A percentile compares a stretch with the other conserved stretches of the same genome.
Evolutionary conservation across 2,113 vertebrate genomes (phyloP).

Genomic region (Epinephelus lanceolatus): DNA sequence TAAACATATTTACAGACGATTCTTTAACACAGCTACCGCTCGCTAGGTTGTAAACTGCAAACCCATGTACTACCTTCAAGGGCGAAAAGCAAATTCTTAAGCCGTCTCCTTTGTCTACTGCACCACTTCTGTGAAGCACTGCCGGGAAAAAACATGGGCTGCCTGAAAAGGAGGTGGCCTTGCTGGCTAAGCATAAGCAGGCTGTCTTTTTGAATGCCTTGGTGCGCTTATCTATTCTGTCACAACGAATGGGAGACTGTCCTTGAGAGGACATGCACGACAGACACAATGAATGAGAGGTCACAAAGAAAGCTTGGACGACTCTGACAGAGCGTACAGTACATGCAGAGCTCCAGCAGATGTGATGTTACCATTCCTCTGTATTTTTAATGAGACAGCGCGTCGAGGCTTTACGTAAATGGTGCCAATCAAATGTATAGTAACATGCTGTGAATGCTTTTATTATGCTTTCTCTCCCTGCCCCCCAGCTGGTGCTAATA

Average conservation of each 20-base stretch:
- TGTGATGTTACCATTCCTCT: background rate
- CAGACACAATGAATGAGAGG: constrained; percentile 41
- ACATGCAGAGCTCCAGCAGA: background rate
- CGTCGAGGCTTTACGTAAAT: background rate
- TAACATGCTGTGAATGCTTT: background rate
- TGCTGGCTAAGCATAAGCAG: constrained; percentile 43
- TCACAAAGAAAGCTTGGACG: constrained; percentile 23
- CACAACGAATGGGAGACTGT: constrained; percentile 35
- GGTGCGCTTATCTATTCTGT: constrained; percentile 43
- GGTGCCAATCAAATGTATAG: background rate
- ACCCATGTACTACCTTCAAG: constrained; percentile 46
- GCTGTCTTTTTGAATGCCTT: constrained; percentile 53
- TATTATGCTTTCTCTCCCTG: background rate
- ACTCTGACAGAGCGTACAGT: background rate
- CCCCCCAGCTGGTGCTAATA: background rate
- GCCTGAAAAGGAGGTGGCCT: constrained; percentile 64
- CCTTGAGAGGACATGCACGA: constrained; percentile 53
- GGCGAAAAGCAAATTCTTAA: constrained; percentile 49
- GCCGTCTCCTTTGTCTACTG: constrained; percentile 13
- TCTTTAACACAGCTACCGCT: background rate
- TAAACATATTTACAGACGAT: background rate
- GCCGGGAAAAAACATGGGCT: constrained; percentile 20
- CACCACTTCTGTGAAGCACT: constrained; percentile 19
- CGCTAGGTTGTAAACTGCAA: constrained; percentile 13
- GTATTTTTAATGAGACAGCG: too few relatives aligned